Base-by-base conservation (phyloP, 2,113 vertebrate genomes). In the Argyrosomus japonicus region DNA sequence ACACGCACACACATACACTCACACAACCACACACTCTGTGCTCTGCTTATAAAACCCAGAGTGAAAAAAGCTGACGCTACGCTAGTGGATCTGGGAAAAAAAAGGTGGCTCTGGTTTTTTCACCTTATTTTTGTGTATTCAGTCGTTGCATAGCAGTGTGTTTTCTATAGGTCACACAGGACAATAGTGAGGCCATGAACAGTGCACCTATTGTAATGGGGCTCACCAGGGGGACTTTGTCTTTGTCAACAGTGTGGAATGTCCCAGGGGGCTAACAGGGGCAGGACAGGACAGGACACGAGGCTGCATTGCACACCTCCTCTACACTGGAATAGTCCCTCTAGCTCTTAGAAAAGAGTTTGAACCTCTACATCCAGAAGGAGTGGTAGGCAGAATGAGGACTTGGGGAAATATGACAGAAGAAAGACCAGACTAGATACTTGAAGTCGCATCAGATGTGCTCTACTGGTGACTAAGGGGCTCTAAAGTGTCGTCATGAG, bases 191-290 rank as follows among this genome's bases (percentile, higher is more conserved):
- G 96, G 91, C 93, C 95, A 75, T 74, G 85, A 82, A 95, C 95
- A 90, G 80, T 95, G 95, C 90, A 94, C 89, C 6, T 96, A 96
- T 93, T 99, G 96, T 95, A 91, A 94, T 93, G 94, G 95, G 89
- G 94, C 94, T 85, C 93, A 82, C 61, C 93, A 89, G 91, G 93
- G 90, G 94, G 95, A 91, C 88, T 97, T 97, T 96, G 95, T 96
- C 93, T 97, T 96, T 93, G 89, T 96, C 93, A 95, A 93, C 92
- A 94, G 93, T 89, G 94, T 95, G 95, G 96, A 96, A 95, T 96
- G 93, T 91, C 95, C 95, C 88, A 96, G 95, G 60, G 94, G 96
- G 95, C 91, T 89, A 91, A 69, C 73, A 65, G 67, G 50, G 81
- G 79, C 71, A 84, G 86, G 85, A 68, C 48, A 75, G 77, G 57